Conservation (phyloP, 2,797 vertebrate genomes). For the Acanthiza pusilla region DNA sequence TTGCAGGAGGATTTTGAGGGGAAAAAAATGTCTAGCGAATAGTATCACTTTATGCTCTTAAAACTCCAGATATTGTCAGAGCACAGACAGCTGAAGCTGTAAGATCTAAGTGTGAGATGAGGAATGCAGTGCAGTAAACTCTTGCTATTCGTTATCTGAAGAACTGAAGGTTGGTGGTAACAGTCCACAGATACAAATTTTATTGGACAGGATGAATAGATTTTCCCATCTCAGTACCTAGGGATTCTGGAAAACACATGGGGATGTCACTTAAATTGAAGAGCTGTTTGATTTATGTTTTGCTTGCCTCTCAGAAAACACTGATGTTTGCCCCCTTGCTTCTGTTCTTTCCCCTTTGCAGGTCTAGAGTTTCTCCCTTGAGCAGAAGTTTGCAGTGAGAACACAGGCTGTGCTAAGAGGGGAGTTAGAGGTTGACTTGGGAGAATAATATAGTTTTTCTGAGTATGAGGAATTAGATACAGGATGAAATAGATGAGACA, state of each 20-base stretch:
- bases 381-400: background rate
- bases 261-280: background rate
- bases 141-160: background rate
- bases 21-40: background rate
- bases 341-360: background rate
- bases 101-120: background rate
- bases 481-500: background rate
- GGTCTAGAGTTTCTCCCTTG: background rate
- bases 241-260: background rate
- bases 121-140: background rate
- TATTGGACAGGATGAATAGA: background rate
- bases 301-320: background rate
- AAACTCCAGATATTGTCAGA: background rate
- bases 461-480: background rate
- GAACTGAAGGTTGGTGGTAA: background rate
- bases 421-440: background rate
- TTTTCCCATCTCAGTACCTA: background rate
- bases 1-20: background rate
- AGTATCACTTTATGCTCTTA: background rate
- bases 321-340: background rate
- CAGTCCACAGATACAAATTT: background rate
- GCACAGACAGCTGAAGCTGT: background rate
- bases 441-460: background rate
- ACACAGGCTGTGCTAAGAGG: background rate
- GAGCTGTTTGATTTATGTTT: background rate